Evolutionary conservation across 2,797 vertebrate species (phyloP), one percentile per base, ranked within the genome.

Genomic region (Rhinella marina): DNA sequence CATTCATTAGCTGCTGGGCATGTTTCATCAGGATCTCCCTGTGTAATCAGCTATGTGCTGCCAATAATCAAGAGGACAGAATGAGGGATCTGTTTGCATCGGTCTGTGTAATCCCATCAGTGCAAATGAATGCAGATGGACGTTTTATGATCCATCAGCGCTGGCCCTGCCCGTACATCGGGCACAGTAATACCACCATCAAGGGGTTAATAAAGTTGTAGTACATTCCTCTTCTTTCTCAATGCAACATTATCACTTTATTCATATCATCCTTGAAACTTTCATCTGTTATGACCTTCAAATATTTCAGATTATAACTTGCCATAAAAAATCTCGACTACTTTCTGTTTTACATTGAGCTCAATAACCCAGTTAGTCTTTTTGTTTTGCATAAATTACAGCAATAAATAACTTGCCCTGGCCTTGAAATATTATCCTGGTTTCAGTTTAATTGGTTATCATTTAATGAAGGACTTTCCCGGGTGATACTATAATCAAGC

Each of bases 381-480:
- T 76, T 12, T 25, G 11, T 54, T 77, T 77, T 11, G 73, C 10
- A 73, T 50, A 2, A 1, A n/a, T 25, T 8, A 3, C 25, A 25
- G 50, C 12, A 77, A 54, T 77, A 25, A 77, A 11, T 76, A 75
- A 23, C 41, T 23, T 54, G 50, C n/a, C 29, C 41, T 61, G 83
- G 41, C 83, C 83, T 85, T 85, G 72, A 50, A 76, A 17, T 29
- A 84, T 72, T 25, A 76, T 27, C 23, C n/a, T 10, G 56, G 21
- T 84, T 82, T 82, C 54, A 61, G 50, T 89, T 78, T 89, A 62
- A 25, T 21, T 32, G 48, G 23, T 66, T 50, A 32, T 57, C 23
- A n/a, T 72, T 54, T 52, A 27, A 86, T 50, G 19, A 25, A 85
- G 62, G 64, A 86, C 48, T 78, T 86, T 83, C 73, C 73, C 80